Evolutionary conservation across 2,113 vertebrate genomes (phyloP), one percentile per base, ranked within the genome.

Genomic region (Coregonus clupeaformis): DNA sequence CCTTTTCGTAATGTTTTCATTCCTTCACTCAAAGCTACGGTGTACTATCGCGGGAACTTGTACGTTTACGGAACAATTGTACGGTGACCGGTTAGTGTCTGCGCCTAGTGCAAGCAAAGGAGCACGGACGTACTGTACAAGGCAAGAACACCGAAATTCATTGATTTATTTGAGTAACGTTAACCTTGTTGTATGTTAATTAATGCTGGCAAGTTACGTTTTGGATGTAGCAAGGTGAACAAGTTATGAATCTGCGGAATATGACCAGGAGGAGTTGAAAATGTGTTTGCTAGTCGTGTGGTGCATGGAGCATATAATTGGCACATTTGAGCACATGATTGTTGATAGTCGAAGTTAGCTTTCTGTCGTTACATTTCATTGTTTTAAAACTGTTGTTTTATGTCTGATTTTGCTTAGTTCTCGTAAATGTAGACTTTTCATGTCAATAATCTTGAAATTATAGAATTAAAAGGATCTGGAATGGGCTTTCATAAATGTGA

Each of bases 401-500:
- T 4, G 16, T 16, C 14, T 0, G 14, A 52, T 22, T 24, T 24
- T 24, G 22, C n/a, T 62, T 62, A 14, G 47, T 16, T 16, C 14
- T 49, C 47, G 3, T 49, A 49, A 49, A 16, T 52, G 49, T 52
- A 16, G 24, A n/a, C 59, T 3, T 62, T 62, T 12, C 22, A 62
- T 62, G 20, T 25, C 9, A 11, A 22, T 24, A 24, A 12, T 62
- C 6, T 62, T 22, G 55, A 20, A 16, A 59, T n/a, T 11, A 3
- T n/a, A n/a, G 16, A 11, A 25, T 62, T 24, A 25, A n/a, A 62
- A 7, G 5, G 16, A 24, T 22, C 5, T 25, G 59, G 9, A 9
- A 65, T 60, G 14, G 24, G 63, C 24, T 27, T 30, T 65, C 63
- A 27, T 30, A 78, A 52, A 5, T 42, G 73, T 32, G 73, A 72